phyloP scores from a whole-genome alignment of 2,797 vertebrate genomes.

The Gymnoscopelus braueri region DNA sequence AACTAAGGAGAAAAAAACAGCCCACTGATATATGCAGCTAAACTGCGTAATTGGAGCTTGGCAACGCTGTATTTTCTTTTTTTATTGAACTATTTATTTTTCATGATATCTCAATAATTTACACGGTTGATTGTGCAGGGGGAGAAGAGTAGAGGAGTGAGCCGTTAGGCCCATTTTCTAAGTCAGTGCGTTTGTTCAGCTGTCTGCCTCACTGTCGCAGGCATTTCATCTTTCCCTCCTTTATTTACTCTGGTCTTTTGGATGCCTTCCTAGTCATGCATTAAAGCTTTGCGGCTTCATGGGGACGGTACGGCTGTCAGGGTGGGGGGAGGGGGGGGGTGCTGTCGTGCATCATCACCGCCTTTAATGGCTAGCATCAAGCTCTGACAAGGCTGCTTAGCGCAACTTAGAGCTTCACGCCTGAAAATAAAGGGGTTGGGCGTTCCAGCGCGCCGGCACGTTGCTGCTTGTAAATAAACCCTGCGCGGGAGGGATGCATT shows the following conservation, averaged over 20 bases:
- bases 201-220: slow-evolving; percentile 72
- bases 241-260: slow-evolving; percentile 79
- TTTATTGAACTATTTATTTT: slow-evolving; percentile 77
- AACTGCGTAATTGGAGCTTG: slow-evolving; percentile 70
- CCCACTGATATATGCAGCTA: slow-evolving; percentile 57
- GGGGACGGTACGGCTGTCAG: slow-evolving; percentile 65
- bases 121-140: slow-evolving; percentile 78
- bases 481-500: slow-evolving; percentile 53
- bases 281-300: slow-evolving; percentile 72
- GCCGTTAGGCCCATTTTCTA: slow-evolving; percentile 75
- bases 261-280: slow-evolving; percentile 76
- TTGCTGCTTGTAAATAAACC: slow-evolving; percentile 53
- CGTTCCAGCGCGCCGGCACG: slow-evolving; percentile 35
- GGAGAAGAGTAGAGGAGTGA: slow-evolving; percentile 53
- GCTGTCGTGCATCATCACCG: slow-evolving; percentile 59
- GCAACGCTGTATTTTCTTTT: slow-evolving; percentile 55
- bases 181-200: slow-evolving; percentile 80
- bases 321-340: slow-evolving; percentile 17
- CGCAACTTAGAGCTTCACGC: slow-evolving; percentile 55
- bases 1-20: slow-evolving; percentile 36
- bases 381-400: slow-evolving; percentile 72
- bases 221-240: slow-evolving; percentile 73
- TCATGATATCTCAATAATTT: slow-evolving; percentile 81
- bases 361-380: slow-evolving; percentile 72
- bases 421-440: slow-evolving; percentile 56